phyloP scores from a whole-genome alignment of 2,888 invertebrate species.

The Molanna angustata region DNA sequence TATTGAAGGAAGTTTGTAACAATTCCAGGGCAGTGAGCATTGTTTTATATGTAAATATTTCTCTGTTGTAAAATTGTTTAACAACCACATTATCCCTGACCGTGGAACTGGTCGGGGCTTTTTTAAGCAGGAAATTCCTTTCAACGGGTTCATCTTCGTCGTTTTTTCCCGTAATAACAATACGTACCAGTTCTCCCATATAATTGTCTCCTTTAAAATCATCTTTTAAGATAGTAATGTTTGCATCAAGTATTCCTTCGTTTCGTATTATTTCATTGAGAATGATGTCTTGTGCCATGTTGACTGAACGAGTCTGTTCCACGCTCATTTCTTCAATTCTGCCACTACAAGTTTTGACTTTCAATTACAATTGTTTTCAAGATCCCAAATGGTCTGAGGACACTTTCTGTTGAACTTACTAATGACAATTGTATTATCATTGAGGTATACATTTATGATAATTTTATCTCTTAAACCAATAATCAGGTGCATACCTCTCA shows the following conservation, averaged over 20 bases:
- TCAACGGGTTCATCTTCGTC: not conserved
- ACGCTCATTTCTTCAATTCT: no score
- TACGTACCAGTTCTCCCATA: constrained; percentile 11
- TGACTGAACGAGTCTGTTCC: no score
- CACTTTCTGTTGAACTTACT: no score
- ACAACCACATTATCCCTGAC: constrained; percentile 6
- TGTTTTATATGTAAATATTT: constrained; percentile 15
- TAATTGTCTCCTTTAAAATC: constrained; percentile 15
- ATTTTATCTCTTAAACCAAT: no score
- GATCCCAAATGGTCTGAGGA: no score
- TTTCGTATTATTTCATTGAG: not conserved
- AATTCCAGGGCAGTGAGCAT: constrained; percentile 3
- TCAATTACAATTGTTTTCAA: no score
- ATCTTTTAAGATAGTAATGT: not conserved
- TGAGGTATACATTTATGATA: no score
- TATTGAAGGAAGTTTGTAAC: constrained; percentile 5
- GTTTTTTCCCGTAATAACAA: constrained; percentile 12
- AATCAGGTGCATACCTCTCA: no score
- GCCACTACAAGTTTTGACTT: no score
- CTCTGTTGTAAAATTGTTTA: constrained; percentile 3
- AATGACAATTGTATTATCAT: no score
- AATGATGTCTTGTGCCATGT: no score
- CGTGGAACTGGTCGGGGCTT: not conserved
- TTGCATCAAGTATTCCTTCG: constrained; percentile 2
- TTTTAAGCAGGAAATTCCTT: constrained; percentile 15